phyloP scores from a whole-genome alignment of 2,797 vertebrate genomes.

The Hydrocynus forskahlii region DNA sequence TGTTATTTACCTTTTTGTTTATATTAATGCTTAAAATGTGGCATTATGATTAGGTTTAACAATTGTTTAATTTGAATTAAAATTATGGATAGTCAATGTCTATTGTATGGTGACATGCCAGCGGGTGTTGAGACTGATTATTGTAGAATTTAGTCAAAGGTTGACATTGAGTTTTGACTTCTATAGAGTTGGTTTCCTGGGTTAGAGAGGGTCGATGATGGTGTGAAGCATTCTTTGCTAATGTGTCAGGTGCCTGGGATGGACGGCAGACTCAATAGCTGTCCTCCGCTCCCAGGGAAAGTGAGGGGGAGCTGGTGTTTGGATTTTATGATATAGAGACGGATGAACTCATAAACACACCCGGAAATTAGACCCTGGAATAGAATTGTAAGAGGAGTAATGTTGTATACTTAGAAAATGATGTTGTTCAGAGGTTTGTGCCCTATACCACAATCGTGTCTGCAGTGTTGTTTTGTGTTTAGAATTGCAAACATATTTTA shows the following conservation, averaged over 20 bases:
- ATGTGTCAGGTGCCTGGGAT: conserved; percentile 16
- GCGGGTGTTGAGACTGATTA: not conserved
- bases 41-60: not conserved
- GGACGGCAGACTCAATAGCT: not conserved
- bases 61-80: not conserved
- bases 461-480: not conserved
- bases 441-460: not conserved
- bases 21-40: too few species aligned
- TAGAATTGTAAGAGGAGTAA: not conserved
- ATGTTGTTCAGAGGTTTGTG: not conserved
- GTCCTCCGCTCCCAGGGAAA: not conserved
- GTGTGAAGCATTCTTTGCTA: not conserved
- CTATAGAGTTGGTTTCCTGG: not conserved
- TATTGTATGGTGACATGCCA: too few species aligned
- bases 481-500: not conserved
- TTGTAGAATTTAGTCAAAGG: not conserved
- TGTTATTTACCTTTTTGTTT: not conserved
- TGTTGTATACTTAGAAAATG: not conserved
- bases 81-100: too few species aligned
- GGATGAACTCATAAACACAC: conserved; percentile 5
- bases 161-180: not conserved
- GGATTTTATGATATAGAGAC: conserved; percentile 19
- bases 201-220: not conserved
- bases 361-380: not conserved
- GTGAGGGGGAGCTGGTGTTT: not conserved